Percentiles rank a stretch among this genome's conserved stretches.
These are phyloP conservation scores for Sepiola atlantica DNA, from an alignment of 2,888 invertebrate genomes.

Conservation along the genomic window DNA sequence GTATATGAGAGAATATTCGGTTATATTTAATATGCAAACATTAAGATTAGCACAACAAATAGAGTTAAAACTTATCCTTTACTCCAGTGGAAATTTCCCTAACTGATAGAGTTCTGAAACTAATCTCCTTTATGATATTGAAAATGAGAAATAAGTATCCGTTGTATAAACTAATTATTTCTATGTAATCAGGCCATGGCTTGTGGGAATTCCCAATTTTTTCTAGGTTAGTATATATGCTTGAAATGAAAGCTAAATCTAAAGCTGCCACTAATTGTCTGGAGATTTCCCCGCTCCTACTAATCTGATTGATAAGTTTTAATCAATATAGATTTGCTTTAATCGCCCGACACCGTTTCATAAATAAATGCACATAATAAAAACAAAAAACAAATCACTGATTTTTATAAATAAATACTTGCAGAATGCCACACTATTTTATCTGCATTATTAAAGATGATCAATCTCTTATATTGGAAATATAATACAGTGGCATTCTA, in stretches of 20 bases:
- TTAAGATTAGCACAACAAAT: background rate
- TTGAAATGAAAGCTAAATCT: slow-evolving; percentile 14
- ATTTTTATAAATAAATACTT: too few species aligned
- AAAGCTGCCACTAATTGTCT: slow-evolving; percentile 7
- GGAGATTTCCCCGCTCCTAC: background rate
- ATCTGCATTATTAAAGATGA: too few species aligned
- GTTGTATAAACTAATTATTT: too few species aligned
- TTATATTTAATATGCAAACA: background rate
- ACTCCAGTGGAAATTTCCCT: background rate
- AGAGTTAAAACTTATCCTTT: background rate
- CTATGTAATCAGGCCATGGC: background rate
- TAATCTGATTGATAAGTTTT: background rate
- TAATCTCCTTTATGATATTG: background rate
- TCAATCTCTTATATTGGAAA: too few species aligned
- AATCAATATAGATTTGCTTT: background rate
- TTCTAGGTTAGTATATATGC: background rate
- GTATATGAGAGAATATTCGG: too few species aligned
- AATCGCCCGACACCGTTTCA: background rate
- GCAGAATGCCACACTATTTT: too few species aligned
- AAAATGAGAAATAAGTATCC: background rate
- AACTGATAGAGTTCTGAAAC: background rate
- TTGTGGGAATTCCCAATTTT: background rate
- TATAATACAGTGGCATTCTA: too few species aligned
- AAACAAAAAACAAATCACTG: too few species aligned
- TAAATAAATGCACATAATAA: background rate